phyloP scores from a whole-genome alignment of 2,113 vertebrate species.

The Coptodon rendalli region DNA sequence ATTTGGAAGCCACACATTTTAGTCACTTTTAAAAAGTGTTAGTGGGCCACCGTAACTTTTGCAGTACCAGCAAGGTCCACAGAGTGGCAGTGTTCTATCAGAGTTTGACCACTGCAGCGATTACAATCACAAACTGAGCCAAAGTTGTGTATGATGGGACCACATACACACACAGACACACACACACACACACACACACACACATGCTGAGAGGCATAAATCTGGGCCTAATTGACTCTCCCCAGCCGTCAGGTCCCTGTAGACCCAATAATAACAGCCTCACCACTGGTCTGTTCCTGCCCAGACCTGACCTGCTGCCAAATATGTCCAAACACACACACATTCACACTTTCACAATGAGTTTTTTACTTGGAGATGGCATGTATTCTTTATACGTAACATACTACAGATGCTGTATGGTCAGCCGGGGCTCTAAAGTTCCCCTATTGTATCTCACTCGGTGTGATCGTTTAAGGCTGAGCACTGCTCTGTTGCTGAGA shows the following conservation, averaged over 20 bases:
- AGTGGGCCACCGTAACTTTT: neutral
- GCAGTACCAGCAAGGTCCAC: conserved; percentile 39
- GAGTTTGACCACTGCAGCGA: neutral
- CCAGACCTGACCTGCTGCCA: conserved; percentile 53
- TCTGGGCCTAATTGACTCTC: conserved; percentile 69
- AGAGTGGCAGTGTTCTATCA: conserved; percentile 38
- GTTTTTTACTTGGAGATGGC: conserved; percentile 22
- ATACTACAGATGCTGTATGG: neutral
- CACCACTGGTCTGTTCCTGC: conserved; percentile 59
- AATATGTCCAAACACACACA: conserved; percentile 5
- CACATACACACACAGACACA: neutral
- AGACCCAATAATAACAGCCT: conserved; percentile 65
- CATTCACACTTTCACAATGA: conserved; percentile 1
- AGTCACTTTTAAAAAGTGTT: neutral
- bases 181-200: neutral
- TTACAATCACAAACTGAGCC: neutral
- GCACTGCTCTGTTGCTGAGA: neutral
- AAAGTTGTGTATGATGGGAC: conserved; percentile 5
- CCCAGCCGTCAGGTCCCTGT: conserved; percentile 55
- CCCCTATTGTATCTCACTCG: neutral
- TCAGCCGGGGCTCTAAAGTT: neutral
- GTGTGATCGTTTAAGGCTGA: neutral
- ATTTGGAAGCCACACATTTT: neutral
- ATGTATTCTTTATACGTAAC: conserved; percentile 31
- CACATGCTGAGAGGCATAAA: conserved; percentile 51